phyloP scores from a whole-genome alignment of 2,113 vertebrate species.

The Pseudonaja textilis region DNA sequence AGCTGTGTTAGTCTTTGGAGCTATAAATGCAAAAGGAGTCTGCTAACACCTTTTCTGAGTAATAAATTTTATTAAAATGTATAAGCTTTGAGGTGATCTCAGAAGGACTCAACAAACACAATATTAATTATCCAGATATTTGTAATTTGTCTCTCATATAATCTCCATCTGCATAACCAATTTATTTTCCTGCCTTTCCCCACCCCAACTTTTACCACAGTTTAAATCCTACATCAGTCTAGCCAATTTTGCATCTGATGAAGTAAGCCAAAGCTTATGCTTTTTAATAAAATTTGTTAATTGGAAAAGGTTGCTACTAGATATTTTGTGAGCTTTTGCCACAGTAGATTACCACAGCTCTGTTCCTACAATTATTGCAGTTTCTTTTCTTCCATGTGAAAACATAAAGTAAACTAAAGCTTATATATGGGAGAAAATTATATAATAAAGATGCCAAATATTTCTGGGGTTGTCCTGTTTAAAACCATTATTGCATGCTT shows the following conservation, averaged over 20 bases:
- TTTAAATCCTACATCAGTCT: background rate
- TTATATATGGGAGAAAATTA: background rate
- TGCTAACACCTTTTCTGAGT: background rate
- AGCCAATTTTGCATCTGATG: background rate
- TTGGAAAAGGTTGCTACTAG: background rate
- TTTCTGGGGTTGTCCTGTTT: background rate
- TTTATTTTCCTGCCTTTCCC: background rate
- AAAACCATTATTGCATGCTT: background rate
- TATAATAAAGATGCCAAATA: conserved; percentile 1
- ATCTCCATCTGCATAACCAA: background rate
- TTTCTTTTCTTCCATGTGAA: background rate
- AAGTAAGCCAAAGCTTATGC: background rate
- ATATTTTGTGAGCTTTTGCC: background rate
- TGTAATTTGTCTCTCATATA: background rate
- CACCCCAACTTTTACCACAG: background rate
- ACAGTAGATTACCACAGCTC: background rate
- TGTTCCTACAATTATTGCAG: background rate
- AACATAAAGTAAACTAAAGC: background rate
- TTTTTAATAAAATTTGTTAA: background rate
- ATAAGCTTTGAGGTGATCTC: background rate
- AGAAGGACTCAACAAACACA: background rate
- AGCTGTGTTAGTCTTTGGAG: background rate
- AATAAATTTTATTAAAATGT: background rate
- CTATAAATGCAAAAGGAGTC: background rate
- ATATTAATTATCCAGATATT: background rate